Base-by-base conservation (phyloP, 2,797 vertebrate species). In the Paguma larvata region DNA sequence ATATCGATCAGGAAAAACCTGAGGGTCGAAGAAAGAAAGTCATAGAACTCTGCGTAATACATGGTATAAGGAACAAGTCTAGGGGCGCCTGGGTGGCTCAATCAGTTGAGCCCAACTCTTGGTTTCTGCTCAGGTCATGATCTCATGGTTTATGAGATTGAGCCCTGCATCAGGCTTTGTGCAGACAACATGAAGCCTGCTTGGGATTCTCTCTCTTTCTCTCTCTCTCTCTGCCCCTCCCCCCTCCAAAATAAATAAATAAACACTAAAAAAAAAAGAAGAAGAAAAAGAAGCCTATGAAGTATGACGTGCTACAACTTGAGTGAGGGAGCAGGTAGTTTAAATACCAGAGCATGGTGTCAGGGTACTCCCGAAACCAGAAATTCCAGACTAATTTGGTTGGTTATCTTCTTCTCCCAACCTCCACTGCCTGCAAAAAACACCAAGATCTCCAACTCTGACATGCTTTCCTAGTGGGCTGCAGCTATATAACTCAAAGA, bases 271-370 rank as follows among this genome's bases (percentile, higher is more conserved):
- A 59, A 19, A 19, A 53, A 53, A n/a, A n/a, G 53, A 48, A 51
- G 48, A 13, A 53, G 56, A 23, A 23, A 21, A 23, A 23, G 56
- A 23, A 59, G 44, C n/a, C 78, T 67, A 3, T 88, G 77, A 91
- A 85, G 89, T 68, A 32, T 70, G 32, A 91, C 14, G 30, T 56
- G 18, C 56, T 93, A 65, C 51, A 68, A 12, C 73, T 88, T 96
- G 67, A 91, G 72, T 46, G 59, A 95, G 65, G 56, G 59, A 95
- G 13, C 95, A 83, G 68, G 46, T 67, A 53, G 38, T 84, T 90
- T 80, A 96, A 86, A 91, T 30, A 80, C 4, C 32, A 44, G 34
- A 65, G n/a, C 65, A 80, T 84, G 59, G 62, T 0, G 6, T 91
- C 83, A 83, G 65, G 89, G 38, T n/a, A 6, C 1, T 82, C 21